Percentiles rank a stretch among this genome's conserved stretches.
These are phyloP conservation scores for Sarcophaga bullata DNA, from an alignment of 1,140 invertebrate species.

Conservation along the genomic window DNA sequence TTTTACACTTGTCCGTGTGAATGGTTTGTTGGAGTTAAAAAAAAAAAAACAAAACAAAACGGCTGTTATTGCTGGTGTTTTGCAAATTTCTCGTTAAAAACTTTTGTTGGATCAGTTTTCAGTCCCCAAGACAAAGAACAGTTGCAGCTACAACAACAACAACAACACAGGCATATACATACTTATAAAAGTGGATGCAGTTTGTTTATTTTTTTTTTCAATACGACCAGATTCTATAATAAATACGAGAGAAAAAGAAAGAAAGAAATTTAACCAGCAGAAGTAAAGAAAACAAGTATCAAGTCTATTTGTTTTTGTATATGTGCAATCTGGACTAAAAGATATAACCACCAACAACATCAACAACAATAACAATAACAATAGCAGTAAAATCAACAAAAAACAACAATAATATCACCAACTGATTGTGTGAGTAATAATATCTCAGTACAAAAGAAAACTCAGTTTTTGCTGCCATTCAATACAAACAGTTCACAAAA, in stretches of 20 bases:
- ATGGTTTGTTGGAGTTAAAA: not conserved
- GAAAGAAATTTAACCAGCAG: not conserved
- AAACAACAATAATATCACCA: constrained; percentile 10
- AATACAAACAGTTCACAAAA: not conserved
- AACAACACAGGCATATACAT: not conserved
- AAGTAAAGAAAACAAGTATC: no score
- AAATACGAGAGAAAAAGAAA: not conserved
- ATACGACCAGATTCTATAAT: not conserved
- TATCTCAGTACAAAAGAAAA: not conserved
- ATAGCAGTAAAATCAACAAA: not conserved
- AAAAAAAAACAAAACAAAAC: not conserved
- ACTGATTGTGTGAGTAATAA: constrained; percentile 23
- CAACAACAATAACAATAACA: not conserved
- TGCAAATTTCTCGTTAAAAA: no score
- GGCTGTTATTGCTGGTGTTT: not conserved
- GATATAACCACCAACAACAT: not conserved
- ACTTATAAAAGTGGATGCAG: not conserved
- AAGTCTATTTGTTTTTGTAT: not conserved
- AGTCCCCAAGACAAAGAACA: not conserved
- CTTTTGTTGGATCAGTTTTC: no score
- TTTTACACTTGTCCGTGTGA: not conserved
- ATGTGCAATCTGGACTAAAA: not conserved
- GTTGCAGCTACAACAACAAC: not conserved
- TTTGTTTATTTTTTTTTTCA: no score
- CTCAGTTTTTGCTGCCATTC: not conserved